A percentile compares a stretch with the other conserved stretches of the same genome.
Conservation (phyloP, 2,888 invertebrate genomes). For the Lithophane semibrunnea region DNA sequence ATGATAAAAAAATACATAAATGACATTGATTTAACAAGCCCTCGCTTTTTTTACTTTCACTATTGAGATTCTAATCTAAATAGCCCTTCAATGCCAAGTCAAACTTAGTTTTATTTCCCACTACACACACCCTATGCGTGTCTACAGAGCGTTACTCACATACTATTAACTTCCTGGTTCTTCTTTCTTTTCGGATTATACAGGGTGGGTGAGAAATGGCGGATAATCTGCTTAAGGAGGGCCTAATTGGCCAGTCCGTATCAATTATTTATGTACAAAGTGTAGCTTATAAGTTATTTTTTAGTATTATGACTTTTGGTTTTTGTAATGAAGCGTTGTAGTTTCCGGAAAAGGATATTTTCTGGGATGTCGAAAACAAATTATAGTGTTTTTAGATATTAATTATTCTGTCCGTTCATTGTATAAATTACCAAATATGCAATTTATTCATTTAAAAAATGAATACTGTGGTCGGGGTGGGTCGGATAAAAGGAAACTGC, state of each 20-base stretch:
- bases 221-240: slow-evolving; percentile 15
- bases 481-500: no score
- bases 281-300: not conserved
- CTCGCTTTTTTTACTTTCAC: not conserved
- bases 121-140: slow-evolving; percentile 51
- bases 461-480: no score
- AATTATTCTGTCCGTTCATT: no score
- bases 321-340: no score
- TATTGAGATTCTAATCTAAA: slow-evolving; percentile 32
- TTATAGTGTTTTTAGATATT: no score
- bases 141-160: slow-evolving; percentile 41
- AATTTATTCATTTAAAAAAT: no score
- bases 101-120: slow-evolving; percentile 31
- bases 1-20: no score
- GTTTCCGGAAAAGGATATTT: no score
- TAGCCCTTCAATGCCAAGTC: slow-evolving; percentile 1
- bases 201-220: slow-evolving; percentile 30
- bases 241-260: slow-evolving; percentile 11
- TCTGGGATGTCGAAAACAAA: no score
- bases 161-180: slow-evolving; percentile 51
- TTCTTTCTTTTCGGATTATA: slow-evolving; percentile 39
- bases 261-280: slow-evolving; percentile 16
- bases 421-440: no score
- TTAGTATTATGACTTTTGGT: no score
- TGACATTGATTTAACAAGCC: not conserved